phyloP scores from a whole-genome alignment of 1,140 invertebrate genomes.

The Drosophila sechellia region DNA sequence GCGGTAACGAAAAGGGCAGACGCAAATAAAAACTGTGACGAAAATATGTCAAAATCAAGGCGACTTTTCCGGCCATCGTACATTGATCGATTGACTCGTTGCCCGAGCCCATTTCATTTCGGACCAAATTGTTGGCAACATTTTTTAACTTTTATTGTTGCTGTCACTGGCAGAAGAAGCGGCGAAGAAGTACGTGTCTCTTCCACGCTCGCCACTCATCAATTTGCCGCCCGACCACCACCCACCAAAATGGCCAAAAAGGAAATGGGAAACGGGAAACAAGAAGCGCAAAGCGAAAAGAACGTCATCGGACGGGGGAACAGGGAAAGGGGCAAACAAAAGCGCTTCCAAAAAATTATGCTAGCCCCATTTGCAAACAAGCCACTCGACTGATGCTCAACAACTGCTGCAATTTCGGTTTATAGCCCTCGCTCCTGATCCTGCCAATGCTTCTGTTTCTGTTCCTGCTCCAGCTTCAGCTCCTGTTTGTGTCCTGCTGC shows the following conservation, averaged over 20 bases:
- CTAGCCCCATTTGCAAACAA: conserved; percentile 77
- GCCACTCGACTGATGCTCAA: conserved; percentile 57
- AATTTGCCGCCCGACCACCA: conserved; percentile 36
- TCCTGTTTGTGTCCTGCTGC: conserved; percentile 24
- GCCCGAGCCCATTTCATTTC: conserved; percentile 65
- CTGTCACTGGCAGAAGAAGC: conserved; percentile 59
- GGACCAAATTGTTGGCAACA: conserved; percentile 70
- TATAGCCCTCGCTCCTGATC: conserved; percentile 26
- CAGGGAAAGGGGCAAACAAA: conserved; percentile 31
- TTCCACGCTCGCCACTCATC: conserved; percentile 60
- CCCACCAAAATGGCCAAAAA: neutral
- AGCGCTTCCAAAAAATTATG: conserved; percentile 64
- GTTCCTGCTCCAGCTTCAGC: conserved; percentile 4
- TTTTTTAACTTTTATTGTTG: conserved; percentile 76
- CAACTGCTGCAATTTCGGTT: conserved; percentile 52
- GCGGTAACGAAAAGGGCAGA: neutral
- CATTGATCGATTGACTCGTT: conserved; percentile 77
- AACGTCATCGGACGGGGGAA: too few relatives aligned
- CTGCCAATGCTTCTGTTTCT: neutral
- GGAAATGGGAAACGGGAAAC: neutral
- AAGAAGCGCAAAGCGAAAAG: neutral
- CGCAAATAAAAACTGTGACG: conserved; percentile 43
- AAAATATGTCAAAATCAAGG: conserved; percentile 66
- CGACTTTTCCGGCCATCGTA: conserved; percentile 36
- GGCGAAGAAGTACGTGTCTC: conserved; percentile 51